A percentile compares a stretch with the other conserved stretches of the same genome.
These are phyloP conservation scores for Scaptomyza graminum DNA, from an alignment of 1,140 invertebrate species.

Conservation along the genomic window DNA sequence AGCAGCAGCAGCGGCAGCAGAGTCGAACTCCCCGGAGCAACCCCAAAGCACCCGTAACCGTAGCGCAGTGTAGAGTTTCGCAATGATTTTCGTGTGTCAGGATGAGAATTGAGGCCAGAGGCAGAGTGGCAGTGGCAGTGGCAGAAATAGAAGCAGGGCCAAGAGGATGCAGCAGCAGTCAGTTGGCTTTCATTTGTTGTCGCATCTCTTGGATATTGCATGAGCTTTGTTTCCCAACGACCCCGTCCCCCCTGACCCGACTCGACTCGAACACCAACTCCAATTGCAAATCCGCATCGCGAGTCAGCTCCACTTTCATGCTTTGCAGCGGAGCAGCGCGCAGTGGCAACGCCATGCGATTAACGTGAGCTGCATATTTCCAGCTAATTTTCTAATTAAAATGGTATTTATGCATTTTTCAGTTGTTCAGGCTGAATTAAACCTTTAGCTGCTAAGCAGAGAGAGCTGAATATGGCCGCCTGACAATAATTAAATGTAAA, in stretches of 20 bases:
- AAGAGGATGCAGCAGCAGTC: conserved; percentile 34
- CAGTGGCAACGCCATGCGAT: conserved; percentile 64
- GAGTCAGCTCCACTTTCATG: conserved; percentile 35
- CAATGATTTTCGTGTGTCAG: conserved; percentile 76
- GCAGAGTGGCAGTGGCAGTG: neutral
- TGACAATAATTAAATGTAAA: conserved; percentile 9
- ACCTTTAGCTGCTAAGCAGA: conserved; percentile 40
- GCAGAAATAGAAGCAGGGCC: neutral
- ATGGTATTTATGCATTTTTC: conserved; percentile 82
- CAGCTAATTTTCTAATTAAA: conserved; percentile 84
- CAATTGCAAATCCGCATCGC: conserved; percentile 15
- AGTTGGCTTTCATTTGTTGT: conserved; percentile 62
- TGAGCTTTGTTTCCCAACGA: conserved; percentile 38
- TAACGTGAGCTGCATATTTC: conserved; percentile 83
- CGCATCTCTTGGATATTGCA: conserved; percentile 79
- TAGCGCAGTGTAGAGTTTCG: conserved; percentile 32
- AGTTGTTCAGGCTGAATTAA: conserved; percentile 67
- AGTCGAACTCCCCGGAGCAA: conserved; percentile 23
- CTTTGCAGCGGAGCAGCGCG: conserved; percentile 26
- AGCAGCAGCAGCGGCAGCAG: conserved; percentile 7
- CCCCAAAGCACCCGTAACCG: conserved; percentile 4
- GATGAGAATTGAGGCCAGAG: conserved; percentile 13
- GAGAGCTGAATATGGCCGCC: conserved; percentile 12
- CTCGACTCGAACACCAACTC: neutral
- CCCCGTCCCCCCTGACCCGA: conserved; percentile 5